Percentiles rank a stretch among this genome's conserved stretches.
phyloP scores from a whole-genome alignment of 1,140 invertebrate genomes.

The Anoplolepis gracilipes region DNA sequence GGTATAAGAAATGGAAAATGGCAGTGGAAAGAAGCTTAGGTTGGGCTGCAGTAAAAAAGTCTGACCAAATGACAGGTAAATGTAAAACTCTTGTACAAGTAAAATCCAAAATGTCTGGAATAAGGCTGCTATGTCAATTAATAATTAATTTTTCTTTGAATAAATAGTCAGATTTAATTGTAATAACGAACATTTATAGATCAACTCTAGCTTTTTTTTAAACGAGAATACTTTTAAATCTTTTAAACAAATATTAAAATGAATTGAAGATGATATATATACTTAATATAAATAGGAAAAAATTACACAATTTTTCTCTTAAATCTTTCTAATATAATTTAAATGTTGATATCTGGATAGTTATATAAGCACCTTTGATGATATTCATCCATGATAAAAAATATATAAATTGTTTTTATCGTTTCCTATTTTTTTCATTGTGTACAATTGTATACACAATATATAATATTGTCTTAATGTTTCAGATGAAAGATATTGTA shows the following conservation, averaged over 20 bases:
- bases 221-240: not conserved
- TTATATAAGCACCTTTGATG: not conserved
- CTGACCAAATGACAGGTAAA: slow-evolving; percentile 91
- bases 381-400: not conserved
- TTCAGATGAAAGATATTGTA: slow-evolving; percentile 90
- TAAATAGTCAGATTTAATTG: not conserved
- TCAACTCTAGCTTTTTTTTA: not conserved
- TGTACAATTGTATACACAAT: not conserved
- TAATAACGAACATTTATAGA: not conserved
- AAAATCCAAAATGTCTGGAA: not conserved
- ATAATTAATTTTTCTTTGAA: not conserved
- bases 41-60: slow-evolving; percentile 92
- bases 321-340: not conserved
- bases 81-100: slow-evolving; percentile 41
- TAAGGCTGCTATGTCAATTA: not conserved
- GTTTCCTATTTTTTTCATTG: not conserved
- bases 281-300: not conserved
- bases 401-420: not conserved
- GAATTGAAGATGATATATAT: not conserved
- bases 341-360: not conserved
- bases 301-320: not conserved
- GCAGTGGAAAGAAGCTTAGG: slow-evolving; percentile 95
- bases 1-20: slow-evolving; percentile 97
- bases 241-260: not conserved
- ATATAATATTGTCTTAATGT: slow-evolving; percentile 73